phyloP scores from a whole-genome alignment of 37 sponge, comb jelly and placozoan species.

The Corticium candelabrum region DNA sequence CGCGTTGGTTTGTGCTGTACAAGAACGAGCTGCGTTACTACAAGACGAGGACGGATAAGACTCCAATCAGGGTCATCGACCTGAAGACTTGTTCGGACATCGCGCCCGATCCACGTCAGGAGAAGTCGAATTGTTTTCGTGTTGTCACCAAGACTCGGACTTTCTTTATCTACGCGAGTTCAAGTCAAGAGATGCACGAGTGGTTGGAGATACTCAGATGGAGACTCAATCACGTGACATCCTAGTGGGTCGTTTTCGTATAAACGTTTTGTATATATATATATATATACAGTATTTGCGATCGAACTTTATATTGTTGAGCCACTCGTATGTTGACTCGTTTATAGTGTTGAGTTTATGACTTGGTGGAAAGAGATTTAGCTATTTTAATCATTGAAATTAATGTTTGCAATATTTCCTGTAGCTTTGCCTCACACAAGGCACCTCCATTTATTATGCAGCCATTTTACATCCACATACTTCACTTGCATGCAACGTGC shows the following conservation, averaged over 20 bases:
- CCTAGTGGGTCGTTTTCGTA: not conserved
- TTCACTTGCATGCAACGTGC: too few relatives aligned
- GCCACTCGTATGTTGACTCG: too few relatives aligned
- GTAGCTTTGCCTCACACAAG: too few relatives aligned
- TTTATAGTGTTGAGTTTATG: too few relatives aligned
- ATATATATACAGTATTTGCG: too few relatives aligned
- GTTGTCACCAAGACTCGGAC: not conserved
- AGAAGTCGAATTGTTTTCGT: not conserved
- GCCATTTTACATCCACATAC: too few relatives aligned
- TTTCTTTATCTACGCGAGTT: conserved; percentile 13
- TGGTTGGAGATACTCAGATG: not conserved
- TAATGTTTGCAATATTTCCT: too few relatives aligned
- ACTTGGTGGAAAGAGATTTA: too few relatives aligned
- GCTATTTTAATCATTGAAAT: too few relatives aligned
- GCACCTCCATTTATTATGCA: too few relatives aligned
- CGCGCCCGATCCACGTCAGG: not conserved
- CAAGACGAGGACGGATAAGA: not conserved
- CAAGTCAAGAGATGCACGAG: not conserved
- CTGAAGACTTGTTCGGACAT: not conserved
- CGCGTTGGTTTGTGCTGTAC: conserved; percentile 9
- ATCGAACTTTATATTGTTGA: too few relatives aligned
- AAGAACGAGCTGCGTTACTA: conserved; percentile 12
- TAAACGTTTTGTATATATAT: too few relatives aligned
- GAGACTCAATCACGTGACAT: not conserved
- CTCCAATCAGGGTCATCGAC: not conserved